A percentile compares a stretch with the other conserved stretches of the same genome.
Evolutionary conservation across 1,140 invertebrate species (phyloP).

Genomic region (Anastrepha ludens): DNA sequence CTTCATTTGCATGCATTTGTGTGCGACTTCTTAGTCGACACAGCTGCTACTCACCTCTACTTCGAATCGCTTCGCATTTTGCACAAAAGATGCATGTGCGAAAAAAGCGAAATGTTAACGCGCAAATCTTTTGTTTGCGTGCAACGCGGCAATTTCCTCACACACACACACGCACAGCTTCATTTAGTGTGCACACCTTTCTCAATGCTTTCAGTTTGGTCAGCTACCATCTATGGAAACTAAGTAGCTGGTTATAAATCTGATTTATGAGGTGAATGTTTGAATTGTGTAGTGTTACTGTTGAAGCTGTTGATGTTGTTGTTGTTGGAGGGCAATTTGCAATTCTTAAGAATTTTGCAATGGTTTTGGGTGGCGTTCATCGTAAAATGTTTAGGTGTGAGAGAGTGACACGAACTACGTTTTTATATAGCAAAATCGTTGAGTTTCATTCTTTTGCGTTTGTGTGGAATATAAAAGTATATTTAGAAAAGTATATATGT

Average conservation of each 20-base stretch:
- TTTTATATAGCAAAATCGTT: neutral
- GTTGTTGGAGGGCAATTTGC: constrained; percentile 29
- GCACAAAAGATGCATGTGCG: neutral
- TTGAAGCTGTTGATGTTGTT: constrained; percentile 16
- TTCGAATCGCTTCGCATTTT: neutral
- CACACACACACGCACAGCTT: constrained; percentile 10
- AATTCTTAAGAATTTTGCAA: constrained; percentile 40
- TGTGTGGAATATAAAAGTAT: too few species aligned
- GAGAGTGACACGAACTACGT: neutral
- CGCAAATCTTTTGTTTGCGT: constrained; percentile 59
- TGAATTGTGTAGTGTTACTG: neutral
- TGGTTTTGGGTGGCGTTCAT: constrained; percentile 24
- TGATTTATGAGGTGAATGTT: constrained; percentile 53
- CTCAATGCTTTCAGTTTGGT: neutral
- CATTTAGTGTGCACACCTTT: neutral
- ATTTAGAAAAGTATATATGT: too few species aligned
- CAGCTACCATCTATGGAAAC: constrained; percentile 18
- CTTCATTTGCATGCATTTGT: constrained; percentile 59
- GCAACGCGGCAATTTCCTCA: constrained; percentile 55
- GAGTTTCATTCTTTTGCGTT: too few species aligned
- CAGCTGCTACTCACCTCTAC: neutral
- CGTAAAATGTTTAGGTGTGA: neutral
- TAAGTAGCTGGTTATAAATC: constrained; percentile 51
- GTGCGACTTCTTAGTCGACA: neutral
- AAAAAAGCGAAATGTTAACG: constrained; percentile 4